Evolutionary conservation across 2,888 invertebrate species (phyloP), one percentile per base, ranked within the genome.

Genomic region (Pimpla rufipes): DNA sequence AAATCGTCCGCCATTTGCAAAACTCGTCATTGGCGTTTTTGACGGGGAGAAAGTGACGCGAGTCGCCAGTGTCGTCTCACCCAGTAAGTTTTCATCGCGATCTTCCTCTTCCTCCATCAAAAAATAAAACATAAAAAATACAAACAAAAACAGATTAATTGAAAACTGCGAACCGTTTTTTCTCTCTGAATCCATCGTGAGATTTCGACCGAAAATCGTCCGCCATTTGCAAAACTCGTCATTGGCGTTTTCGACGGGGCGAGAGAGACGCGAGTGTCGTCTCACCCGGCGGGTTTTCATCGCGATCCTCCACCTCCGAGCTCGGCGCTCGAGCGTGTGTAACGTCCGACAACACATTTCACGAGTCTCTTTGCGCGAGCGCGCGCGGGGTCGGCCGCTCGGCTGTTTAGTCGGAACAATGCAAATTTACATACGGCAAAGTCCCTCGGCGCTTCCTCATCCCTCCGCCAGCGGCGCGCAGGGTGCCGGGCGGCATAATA

Each of bases 351-450:
- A 73, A 52, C 59, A 62, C 52, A n/a, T 73, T 83, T 76, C 67
- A 37, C 52, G 40, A 73, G 67, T 76, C 45, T 79, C 77, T 77
- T 62, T 70, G 79, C 50, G n/a, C 13, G 35, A 16, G 50, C 35
- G 50, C 64, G 29, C 64, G 50, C 40, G 16, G 62, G n/a, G 29
- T 16, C 40, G 68, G 10, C 45, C 35, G 42, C n/a, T 3, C 37
- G 62, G 74, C 81, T 81, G 80, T 78, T 84, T 75, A 78, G 70
- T 66, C 35, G 74, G 74, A 78, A 84, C 81, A 81, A 84, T 84
- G 70, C 70, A 76, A 75, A 84, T 85, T 82, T 84, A 77, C 82
- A 82, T 82, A 78, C 16, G 67, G 67, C 77, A 80, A 80, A 83
- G 76, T 74, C 76, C 35, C 79, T 78, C 66, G 40, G 21, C 40